phyloP scores from a whole-genome alignment of 2,888 invertebrate genomes.

The Seira musarum region DNA sequence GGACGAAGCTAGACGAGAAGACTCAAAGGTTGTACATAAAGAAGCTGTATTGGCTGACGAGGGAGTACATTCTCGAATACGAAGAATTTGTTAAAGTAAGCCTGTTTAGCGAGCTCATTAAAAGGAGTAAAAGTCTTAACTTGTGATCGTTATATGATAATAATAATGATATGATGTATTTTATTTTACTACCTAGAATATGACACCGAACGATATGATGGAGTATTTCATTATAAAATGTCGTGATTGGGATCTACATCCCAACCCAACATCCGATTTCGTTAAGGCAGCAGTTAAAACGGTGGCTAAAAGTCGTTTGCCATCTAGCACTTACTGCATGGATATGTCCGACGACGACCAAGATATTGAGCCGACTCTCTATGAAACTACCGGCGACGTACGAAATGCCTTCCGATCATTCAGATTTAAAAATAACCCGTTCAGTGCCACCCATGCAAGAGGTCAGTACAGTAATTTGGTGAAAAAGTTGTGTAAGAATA shows the following conservation, averaged over 20 bases:
- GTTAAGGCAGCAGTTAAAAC: background rate
- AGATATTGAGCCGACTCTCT: slow-evolving; percentile 28
- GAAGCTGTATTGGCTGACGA: slow-evolving; percentile 52
- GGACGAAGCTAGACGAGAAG: slow-evolving; percentile 51
- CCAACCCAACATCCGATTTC: slow-evolving; percentile 3
- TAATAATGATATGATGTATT: too few species aligned
- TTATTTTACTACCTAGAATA: slow-evolving; percentile 43
- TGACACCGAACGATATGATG: slow-evolving; percentile 63
- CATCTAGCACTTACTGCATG: background rate
- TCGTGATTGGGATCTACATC: slow-evolving; percentile 35
- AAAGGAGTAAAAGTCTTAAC: background rate
- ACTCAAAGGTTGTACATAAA: slow-evolving; percentile 54
- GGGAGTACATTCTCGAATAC: slow-evolving; percentile 56
- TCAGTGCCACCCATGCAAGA: background rate
- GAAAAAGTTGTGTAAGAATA: background rate
- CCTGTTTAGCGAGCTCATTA: background rate
- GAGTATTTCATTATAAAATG: slow-evolving; percentile 49
- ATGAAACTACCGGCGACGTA: background rate
- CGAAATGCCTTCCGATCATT: background rate
- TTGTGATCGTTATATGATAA: background rate
- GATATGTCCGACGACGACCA: slow-evolving; percentile 36
- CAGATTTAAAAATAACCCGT: slow-evolving; percentile 24
- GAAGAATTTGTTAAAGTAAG: slow-evolving; percentile 62
- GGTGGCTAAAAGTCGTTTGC: background rate
- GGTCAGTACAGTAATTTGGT: background rate